Evolutionary conservation across 2,113 vertebrate species (phyloP).

Genomic region (Todiramphus chloris): DNA sequence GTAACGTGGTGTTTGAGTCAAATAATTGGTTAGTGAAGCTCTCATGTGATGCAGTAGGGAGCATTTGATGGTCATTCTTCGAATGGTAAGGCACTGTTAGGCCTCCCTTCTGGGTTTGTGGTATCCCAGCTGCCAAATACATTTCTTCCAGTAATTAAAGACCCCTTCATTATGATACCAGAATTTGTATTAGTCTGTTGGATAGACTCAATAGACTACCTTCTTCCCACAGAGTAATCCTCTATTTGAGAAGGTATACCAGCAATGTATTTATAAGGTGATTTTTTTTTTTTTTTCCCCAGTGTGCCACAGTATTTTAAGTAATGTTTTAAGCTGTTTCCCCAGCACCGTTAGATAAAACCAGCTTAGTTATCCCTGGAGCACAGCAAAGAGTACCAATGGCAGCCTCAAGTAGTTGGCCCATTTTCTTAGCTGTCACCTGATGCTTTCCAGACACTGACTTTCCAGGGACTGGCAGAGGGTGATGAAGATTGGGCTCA

Average conservation of each 20-base stretch:
- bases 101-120: background rate
- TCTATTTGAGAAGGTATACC: background rate
- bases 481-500: background rate
- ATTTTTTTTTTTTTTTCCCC: background rate
- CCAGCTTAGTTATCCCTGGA: background rate
- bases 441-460: background rate
- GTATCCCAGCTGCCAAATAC: background rate
- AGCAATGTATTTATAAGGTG: background rate
- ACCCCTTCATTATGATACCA: conserved; percentile 7
- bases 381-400: background rate
- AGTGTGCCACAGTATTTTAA: background rate
- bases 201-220: background rate
- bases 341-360: background rate
- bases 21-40: background rate
- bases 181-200: background rate
- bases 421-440: background rate
- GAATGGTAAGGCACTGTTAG: background rate
- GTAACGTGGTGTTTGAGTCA: background rate
- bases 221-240: background rate
- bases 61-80: background rate
- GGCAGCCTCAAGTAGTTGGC: background rate
- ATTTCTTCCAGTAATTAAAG: background rate
- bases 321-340: background rate
- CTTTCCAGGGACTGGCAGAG: background rate
- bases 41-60: background rate